phyloP scores from a whole-genome alignment of 2,888 invertebrate species.

The Archips crataeganus region DNA sequence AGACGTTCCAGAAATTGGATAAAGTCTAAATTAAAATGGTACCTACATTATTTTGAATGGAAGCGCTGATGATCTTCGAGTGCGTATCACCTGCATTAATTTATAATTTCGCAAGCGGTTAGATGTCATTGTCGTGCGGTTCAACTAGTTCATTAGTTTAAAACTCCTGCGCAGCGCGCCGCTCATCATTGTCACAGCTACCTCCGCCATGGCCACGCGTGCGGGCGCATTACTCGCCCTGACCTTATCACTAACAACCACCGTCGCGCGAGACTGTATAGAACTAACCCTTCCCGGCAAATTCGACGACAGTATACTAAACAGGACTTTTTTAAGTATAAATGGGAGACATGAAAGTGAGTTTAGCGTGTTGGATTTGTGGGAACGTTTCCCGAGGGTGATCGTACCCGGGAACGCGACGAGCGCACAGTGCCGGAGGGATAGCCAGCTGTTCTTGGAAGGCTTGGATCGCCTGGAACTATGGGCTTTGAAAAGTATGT shows the following conservation, averaged over 20 bases:
- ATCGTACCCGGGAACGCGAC: conserved; percentile 78
- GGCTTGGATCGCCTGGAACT: conserved; percentile 75
- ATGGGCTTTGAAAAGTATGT: conserved; percentile 86
- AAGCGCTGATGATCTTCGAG: too few relatives aligned
- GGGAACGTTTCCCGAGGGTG: conserved; percentile 75
- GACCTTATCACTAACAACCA: conserved; percentile 56
- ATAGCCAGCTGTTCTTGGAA: conserved; percentile 70
- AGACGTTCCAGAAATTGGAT: too few relatives aligned
- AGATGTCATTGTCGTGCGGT: conserved; percentile 38
- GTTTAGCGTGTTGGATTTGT: conserved; percentile 69
- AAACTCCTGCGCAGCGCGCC: conserved; percentile 43
- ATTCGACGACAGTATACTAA: conserved; percentile 65
- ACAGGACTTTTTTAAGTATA: conserved; percentile 69
- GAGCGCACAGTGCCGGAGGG: conserved; percentile 77
- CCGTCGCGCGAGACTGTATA: conserved; percentile 72
- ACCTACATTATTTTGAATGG: too few relatives aligned
- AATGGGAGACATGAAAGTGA: conserved; percentile 65
- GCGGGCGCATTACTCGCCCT: conserved; percentile 68
- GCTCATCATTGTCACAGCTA: conserved; percentile 66
- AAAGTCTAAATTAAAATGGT: too few relatives aligned
- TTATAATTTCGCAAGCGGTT: conserved; percentile 15
- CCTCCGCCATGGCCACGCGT: conserved; percentile 78
- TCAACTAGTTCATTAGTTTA: conserved; percentile 39
- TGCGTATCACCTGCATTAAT: not conserved
- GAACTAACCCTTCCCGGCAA: conserved; percentile 73